Evolutionary conservation across 2,113 vertebrate genomes (phyloP), one percentile per base, ranked within the genome.

Genomic region (Serinus canaria): DNA sequence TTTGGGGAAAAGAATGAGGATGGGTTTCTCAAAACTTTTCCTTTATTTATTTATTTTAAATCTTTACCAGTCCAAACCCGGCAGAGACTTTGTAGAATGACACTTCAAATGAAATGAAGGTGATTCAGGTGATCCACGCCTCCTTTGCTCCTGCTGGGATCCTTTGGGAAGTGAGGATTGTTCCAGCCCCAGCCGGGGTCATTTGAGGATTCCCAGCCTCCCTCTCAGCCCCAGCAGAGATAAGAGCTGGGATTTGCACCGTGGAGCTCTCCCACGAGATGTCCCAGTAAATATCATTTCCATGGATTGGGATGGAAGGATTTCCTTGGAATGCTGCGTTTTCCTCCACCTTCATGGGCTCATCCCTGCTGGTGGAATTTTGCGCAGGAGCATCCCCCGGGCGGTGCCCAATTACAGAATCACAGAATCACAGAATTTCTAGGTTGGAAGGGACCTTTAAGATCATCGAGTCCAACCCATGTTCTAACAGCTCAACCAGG

Each of bases 201-300:
- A 9, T 22, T 80, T 39, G 35, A 59, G 47, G 63, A 72, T 39
- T 73, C 19, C 25, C 60, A 46, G 17, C 1, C 37, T 37, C 37
- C 37, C 37, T 8, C 37, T 37, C 78, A 75, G 74, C 53, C 24
- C 37, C 3, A 35, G 58, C 55, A 31, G 18, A 37, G 83, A 15
- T 11, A 43, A 58, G 46, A 31, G 39, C 41, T n/a, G 6, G 5
- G 43, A 0, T 75, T 28, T 86, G 96, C 73, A 93, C 19, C 93
- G n/a, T 78, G 25, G n/a, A 41, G 13, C 81, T 81, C 56, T 92
- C 25, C 96, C 96, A 94, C 95, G 95, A 96, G 96, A 96, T 93
- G 95, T 96, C 96, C 92, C 76, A 80, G 83, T 80, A 92, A 95
- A 86, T 83, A 43, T 37, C 47, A 86, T 92, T 83, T 83, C n/a